These are phyloP conservation scores for Forficula auricularia DNA, from an alignment of 1,140 invertebrate species.

Conservation along the genomic window DNA sequence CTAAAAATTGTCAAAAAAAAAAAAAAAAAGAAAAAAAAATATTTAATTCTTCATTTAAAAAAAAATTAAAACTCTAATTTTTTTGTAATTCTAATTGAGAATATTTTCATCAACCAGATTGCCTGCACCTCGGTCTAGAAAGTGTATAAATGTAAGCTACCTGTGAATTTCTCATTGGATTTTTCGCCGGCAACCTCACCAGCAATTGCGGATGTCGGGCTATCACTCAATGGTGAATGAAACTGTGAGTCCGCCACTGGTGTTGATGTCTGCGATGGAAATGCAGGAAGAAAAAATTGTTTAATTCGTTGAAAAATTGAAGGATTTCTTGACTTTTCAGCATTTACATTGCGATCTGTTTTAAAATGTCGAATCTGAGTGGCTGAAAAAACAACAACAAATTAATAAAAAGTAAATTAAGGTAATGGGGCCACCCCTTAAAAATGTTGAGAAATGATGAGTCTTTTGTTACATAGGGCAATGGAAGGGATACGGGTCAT, in stretches of 20 bases:
- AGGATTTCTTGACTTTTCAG: constrained; percentile 50
- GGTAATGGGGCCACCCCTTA: not conserved
- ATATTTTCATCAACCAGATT: too few relatives aligned
- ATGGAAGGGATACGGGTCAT: too few relatives aligned
- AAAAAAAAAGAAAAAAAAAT: too few relatives aligned
- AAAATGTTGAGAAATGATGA: too few relatives aligned
- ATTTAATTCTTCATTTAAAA: too few relatives aligned
- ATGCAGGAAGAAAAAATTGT: constrained; percentile 10
- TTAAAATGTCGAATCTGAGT: constrained; percentile 50
- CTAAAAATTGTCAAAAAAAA: too few relatives aligned
- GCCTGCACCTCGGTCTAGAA: too few relatives aligned
- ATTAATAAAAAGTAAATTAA: not conserved
- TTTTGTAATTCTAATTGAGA: too few relatives aligned
- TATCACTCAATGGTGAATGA: not conserved
- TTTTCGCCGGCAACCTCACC: not conserved
- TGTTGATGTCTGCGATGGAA: constrained; percentile 27
- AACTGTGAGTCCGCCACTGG: constrained; percentile 12
- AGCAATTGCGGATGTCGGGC: not conserved
- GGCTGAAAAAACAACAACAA: constrained; percentile 13
- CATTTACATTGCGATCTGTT: constrained; percentile 47
- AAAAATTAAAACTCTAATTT: too few relatives aligned
- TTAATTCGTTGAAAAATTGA: constrained; percentile 20
- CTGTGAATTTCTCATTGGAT: constrained; percentile 1
- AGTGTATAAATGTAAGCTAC: not conserved
- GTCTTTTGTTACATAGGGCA: too few relatives aligned